These are phyloP conservation scores for Hypothenemus hampei DNA, from an alignment of 1,140 invertebrate genomes.

Conservation along the genomic window DNA sequence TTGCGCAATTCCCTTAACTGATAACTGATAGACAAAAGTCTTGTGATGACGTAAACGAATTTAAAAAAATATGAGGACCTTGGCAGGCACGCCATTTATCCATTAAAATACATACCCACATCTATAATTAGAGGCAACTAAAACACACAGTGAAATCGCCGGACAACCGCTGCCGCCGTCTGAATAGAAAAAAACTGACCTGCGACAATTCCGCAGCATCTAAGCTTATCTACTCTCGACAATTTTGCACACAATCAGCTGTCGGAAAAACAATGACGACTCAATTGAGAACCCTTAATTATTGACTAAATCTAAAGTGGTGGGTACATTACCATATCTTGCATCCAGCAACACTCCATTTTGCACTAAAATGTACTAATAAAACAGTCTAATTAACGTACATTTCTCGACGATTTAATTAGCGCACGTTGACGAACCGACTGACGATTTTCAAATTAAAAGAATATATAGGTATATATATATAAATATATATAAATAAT, in stretches of 20 bases:
- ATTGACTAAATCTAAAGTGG: background rate
- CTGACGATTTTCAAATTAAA: too few species aligned
- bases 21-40: too few species aligned
- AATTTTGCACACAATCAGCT: constrained; percentile 13
- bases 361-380: background rate
- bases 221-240: constrained; percentile 9
- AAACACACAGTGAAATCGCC: constrained; percentile 9
- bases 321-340: constrained; percentile 37
- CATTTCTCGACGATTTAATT: background rate
- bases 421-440: background rate
- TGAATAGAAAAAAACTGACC: constrained; percentile 22
- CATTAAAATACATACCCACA: constrained; percentile 19
- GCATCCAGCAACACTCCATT: constrained; percentile 33
- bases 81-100: background rate
- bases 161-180: constrained; percentile 5
- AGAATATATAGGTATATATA: too few species aligned
- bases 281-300: background rate
- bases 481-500: too few species aligned
- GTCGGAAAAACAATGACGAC: background rate
- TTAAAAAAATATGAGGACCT: constrained; percentile 7
- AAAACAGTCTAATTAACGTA: background rate
- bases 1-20: too few species aligned
- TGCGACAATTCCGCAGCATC: constrained; percentile 8
- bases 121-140: constrained; percentile 15
- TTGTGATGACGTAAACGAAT: background rate